Conservation (phyloP, 2,797 vertebrate genomes). For the Danio jaintianensis region DNA sequence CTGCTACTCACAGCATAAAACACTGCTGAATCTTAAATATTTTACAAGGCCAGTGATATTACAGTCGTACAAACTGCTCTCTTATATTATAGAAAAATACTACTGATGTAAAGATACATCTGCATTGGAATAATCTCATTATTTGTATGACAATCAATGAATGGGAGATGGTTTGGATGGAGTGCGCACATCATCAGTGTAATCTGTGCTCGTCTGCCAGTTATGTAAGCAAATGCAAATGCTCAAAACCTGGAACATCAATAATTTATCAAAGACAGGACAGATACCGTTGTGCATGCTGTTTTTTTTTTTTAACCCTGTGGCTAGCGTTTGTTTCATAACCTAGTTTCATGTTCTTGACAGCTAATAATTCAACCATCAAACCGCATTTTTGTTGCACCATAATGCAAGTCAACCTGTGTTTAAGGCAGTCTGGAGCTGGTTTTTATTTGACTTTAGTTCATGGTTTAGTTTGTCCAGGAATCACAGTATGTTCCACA, state of each 20-base stretch:
- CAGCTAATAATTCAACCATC: slow-evolving; percentile 1
- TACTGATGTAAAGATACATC: neutral
- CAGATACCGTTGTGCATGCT: slow-evolving; percentile 42
- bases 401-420: neutral
- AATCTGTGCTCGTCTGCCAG: slow-evolving; percentile 4
- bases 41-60: neutral
- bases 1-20: neutral
- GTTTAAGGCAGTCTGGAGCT: slow-evolving; percentile 3
- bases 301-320: neutral
- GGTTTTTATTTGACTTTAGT: slow-evolving; percentile 9
- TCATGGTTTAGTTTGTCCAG: slow-evolving; percentile 3
- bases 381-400: slow-evolving; percentile 10
- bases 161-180: neutral
- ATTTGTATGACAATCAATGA: neutral
- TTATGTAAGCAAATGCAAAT: slow-evolving; percentile 59
- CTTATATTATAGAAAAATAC: neutral
- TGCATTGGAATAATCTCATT: neutral
- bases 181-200: neutral
- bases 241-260: slow-evolving; percentile 67
- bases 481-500: neutral
- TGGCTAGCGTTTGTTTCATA: neutral
- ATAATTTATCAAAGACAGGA: slow-evolving; percentile 67
- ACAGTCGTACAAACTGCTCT: neutral
- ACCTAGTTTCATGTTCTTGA: neutral
- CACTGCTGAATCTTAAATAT: neutral